Evolutionary conservation across 2,113 vertebrate genomes (phyloP), one percentile per base, ranked within the genome.

Genomic region (Mystacornis crossleyi): DNA sequence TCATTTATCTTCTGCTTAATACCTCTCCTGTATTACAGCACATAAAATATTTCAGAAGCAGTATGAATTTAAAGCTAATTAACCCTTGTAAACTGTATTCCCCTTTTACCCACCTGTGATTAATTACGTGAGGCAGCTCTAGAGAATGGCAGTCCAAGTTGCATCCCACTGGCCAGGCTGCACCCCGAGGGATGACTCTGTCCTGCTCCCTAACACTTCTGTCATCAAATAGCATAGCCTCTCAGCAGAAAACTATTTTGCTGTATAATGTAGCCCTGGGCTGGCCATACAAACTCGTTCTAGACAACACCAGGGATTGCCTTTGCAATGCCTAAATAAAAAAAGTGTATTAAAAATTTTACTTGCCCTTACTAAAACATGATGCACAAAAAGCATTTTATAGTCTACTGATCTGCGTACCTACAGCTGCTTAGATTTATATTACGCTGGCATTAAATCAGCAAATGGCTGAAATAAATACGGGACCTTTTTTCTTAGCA

Each of bases 401-500:
- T n/a, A 61, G 21, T 29, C 31, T 80, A 55, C 43, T 85, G 28
- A 65, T 75, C 45, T 50, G 20, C 38, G 29, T 47, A 86, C 24
- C 36, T 93, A 53, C 40, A 87, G 74, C 47, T 81, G 62, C 31
- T 42, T 53, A 87, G 45, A 38, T 85, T 88, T 88, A 77, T 45
- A 34, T 65, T 74, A 60, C 14, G 34, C 31, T 88, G 53, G 20
- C 36, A 95, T 31, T 51, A 90, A 81, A 93, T 38, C 62, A 72
- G 38, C 26, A 69, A 23, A 82, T 65, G 31, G 55, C 86, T 78
- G 47, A 94, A 91, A 84, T 86, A 86, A 82, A 86, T 29, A 81
- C 40, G 43, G 26, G 31, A 47, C n/a, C 23, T 17, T 7, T 24
- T 80, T 73, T 81, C 61, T 18, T 50, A 55, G 74, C 47, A 81